Base-by-base conservation (phyloP, 2,888 invertebrate species). In the Andrena camellia region DNA sequence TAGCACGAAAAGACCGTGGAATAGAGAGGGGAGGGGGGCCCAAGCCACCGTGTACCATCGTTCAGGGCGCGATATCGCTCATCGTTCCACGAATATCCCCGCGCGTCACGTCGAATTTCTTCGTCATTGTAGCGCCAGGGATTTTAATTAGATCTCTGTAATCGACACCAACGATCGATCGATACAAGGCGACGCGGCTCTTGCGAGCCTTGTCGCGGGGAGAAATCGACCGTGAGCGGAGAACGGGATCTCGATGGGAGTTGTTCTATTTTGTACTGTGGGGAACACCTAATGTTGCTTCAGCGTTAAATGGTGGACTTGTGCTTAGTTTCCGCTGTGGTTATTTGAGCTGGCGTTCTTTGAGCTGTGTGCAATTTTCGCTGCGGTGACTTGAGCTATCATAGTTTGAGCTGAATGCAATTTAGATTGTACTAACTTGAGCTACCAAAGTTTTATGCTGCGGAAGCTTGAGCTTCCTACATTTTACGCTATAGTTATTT, bases 1-100 rank as follows among this genome's bases (percentile, higher is more conserved):
- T 86, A 84, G 85, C 77, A 76, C 33, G 82, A 74, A 81, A 85
- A 83, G 76, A 62, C 78, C 79, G 82, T 64, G 75, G 82, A 80
- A 79, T 81, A 81, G 86, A 84, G 80, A 78, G 80, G 4, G 42
- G 42, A 17, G 42, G 17, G 13, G 42, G 3, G 3, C 68, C 72
- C 75, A 76, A 78, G 85, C 83, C 76, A 87, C 83, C 76, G 85
- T 77, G 86, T 81, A 73, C 84, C 67, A 84, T 70, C 57, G 42
- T 31, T 42, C n/a, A 7, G 52, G 52, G 57, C 26, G 13, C 64
- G n/a, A 74, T 62, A 84, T 83, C 86, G 82, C 77, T 87, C 83
- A 71, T 83, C 75, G 80, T 69, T 69, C 71, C 31, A 7, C 35
- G 50, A 73, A 71, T 64, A 77, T 63, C 35, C 62, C 29, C 57